These are phyloP conservation scores for Gryon sp. DNA, from an alignment of 1,140 invertebrate genomes.

Conservation along the genomic window DNA sequence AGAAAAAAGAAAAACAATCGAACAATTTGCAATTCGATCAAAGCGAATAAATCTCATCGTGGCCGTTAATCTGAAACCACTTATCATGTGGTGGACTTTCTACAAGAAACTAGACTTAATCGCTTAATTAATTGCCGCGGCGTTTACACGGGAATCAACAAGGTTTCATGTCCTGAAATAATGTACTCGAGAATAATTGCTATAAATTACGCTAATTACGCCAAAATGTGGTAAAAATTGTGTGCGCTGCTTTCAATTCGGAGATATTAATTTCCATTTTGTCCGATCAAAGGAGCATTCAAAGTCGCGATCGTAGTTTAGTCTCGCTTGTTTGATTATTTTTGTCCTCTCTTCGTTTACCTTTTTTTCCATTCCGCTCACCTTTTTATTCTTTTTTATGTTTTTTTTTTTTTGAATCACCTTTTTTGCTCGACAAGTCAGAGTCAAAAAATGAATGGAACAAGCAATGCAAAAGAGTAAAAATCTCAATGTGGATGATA, in stretches of 20 bases:
- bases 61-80: neutral
- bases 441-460: constrained; percentile 41
- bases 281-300: constrained; percentile 25
- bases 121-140: constrained; percentile 56
- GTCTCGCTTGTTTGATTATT: neutral
- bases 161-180: constrained; percentile 29
- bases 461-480: constrained; percentile 52
- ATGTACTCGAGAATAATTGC: constrained; percentile 42
- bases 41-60: constrained; percentile 33
- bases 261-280: constrained; percentile 44
- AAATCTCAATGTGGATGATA: constrained; percentile 37
- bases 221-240: constrained; percentile 31
- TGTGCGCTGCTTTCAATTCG: constrained; percentile 4
- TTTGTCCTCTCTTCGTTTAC: constrained; percentile 1
- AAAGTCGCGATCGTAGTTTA: constrained; percentile 12
- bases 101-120: constrained; percentile 52
- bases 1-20: neutral
- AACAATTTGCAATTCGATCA: constrained; percentile 24
- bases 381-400: neutral
- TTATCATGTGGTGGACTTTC: constrained; percentile 46
- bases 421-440: neutral
- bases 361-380: neutral
- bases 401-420: neutral
- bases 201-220: constrained; percentile 58
- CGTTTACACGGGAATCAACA: constrained; percentile 43